Percentiles rank a stretch among this genome's conserved stretches.
Evolutionary conservation across 2,797 vertebrate genomes (phyloP).

Genomic region (Morelia viridis): DNA sequence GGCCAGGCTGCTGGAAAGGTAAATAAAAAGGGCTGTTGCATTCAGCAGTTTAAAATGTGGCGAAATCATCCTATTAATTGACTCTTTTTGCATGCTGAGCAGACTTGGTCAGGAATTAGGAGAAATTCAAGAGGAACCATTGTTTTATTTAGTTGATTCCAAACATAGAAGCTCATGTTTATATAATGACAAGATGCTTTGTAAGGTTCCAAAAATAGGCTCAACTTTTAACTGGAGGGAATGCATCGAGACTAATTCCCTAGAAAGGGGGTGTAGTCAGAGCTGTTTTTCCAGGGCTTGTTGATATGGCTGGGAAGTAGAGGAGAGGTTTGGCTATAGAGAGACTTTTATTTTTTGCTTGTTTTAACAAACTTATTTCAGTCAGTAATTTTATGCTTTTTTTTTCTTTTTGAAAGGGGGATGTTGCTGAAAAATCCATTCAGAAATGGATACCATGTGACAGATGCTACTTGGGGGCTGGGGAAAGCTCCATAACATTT

Average conservation of each 20-base stretch:
- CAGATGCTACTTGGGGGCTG: neutral
- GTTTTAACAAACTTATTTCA: neutral
- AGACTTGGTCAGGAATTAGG: constrained; percentile 12
- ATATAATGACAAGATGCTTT: constrained; percentile 25
- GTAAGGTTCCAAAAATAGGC: constrained; percentile 31
- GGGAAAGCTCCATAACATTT: neutral
- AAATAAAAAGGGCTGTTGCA: constrained; percentile 12
- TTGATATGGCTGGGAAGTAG: neutral
- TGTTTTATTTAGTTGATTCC: constrained; percentile 24
- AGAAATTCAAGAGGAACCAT: constrained; percentile 14
- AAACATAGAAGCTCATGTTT: constrained; percentile 34
- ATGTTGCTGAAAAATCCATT: neutral
- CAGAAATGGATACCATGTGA: neutral
- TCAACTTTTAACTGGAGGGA: constrained; percentile 3
- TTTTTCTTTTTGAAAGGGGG: neutral
- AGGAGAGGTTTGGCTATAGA: neutral
- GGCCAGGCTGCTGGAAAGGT: neutral
- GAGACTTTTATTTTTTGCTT: neutral
- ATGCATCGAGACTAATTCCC: constrained; percentile 9
- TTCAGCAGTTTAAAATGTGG: neutral
- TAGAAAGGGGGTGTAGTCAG: constrained; percentile 21
- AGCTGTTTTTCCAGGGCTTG: neutral
- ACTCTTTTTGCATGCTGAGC: neutral
- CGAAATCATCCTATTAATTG: constrained; percentile 8
- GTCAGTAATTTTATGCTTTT: neutral